Conservation (phyloP, 2,113 vertebrate genomes). For the Coryphaenoides rupestris region DNA sequence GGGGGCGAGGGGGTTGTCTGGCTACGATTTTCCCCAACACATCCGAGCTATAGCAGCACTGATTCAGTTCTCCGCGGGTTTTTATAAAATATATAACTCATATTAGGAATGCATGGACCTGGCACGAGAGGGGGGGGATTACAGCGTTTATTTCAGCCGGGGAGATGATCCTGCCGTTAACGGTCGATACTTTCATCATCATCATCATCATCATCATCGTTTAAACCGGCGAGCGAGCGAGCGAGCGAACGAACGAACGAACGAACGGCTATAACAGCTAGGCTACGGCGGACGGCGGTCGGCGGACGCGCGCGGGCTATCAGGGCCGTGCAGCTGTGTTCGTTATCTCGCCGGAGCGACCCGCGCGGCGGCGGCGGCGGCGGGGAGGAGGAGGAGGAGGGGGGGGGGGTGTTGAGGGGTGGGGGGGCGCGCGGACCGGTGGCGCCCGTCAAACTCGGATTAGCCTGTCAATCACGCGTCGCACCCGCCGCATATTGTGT, state of each 20-base stretch:
- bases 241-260: no score
- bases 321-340: slow-evolving; percentile 98
- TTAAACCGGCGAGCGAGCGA: no score
- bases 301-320: slow-evolving; percentile 93
- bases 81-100: slow-evolving; percentile 99
- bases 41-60: slow-evolving; percentile 99
- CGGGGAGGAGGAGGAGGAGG: no score
- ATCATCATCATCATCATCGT: no score
- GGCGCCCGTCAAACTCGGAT: slow-evolving; percentile 98
- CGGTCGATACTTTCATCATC: slow-evolving; percentile 99
- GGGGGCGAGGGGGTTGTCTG: slow-evolving; percentile 76
- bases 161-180: slow-evolving; percentile 99
- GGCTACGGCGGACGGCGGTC: slow-evolving; percentile 85
- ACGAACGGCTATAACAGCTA: no score
- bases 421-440: slow-evolving; percentile 84
- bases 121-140: slow-evolving; percentile 99
- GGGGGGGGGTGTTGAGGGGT: no score
- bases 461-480: slow-evolving; percentile 96
- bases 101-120: slow-evolving; percentile 99
- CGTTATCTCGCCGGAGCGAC: slow-evolving; percentile 91
- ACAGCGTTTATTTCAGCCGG: slow-evolving; percentile 99
- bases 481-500: slow-evolving; percentile 92
- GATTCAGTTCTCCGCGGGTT: slow-evolving; percentile 99
- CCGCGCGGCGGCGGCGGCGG: slow-evolving; percentile 88
- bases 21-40: slow-evolving; percentile 91